Conservation (phyloP, 2,888 invertebrate genomes). For the Pinctada fucata region DNA sequence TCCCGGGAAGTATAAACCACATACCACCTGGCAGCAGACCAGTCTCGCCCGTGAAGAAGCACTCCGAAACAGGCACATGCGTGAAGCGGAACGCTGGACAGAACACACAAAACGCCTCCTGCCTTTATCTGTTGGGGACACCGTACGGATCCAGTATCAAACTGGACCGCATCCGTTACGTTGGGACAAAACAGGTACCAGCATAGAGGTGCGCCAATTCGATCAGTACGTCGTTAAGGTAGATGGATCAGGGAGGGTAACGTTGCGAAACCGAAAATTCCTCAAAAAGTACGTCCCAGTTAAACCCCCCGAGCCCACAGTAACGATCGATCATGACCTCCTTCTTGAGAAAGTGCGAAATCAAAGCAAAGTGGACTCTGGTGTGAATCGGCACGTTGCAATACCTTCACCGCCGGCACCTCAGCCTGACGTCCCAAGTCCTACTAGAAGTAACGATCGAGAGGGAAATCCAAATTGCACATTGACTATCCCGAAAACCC, state of each 20-base stretch:
- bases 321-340: too few relatives aligned
- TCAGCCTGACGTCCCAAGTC: too few relatives aligned
- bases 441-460: too few relatives aligned
- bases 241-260: conserved; percentile 31
- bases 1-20: conserved; percentile 45
- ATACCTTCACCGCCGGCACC: too few relatives aligned
- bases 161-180: conserved; percentile 48
- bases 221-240: conserved; percentile 36
- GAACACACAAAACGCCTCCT: conserved; percentile 47
- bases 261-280: conserved; percentile 40
- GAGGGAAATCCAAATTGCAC: too few relatives aligned
- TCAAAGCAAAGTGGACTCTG: too few relatives aligned
- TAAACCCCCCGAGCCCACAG: not conserved
- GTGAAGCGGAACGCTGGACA: conserved; percentile 44
- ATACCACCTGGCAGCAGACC: conserved; percentile 50
- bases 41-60: conserved; percentile 46
- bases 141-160: conserved; percentile 52
- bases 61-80: conserved; percentile 29
- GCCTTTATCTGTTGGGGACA: conserved; percentile 48
- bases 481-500: too few relatives aligned
- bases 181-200: conserved; percentile 51
- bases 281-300: conserved; percentile 37
- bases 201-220: conserved; percentile 40
- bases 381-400: too few relatives aligned
- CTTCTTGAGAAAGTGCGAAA: too few relatives aligned